Percentiles rank a stretch among this genome's conserved stretches.
Conservation (phyloP, 2,797 vertebrate genomes). For the Rhinichthys osculus region DNA sequence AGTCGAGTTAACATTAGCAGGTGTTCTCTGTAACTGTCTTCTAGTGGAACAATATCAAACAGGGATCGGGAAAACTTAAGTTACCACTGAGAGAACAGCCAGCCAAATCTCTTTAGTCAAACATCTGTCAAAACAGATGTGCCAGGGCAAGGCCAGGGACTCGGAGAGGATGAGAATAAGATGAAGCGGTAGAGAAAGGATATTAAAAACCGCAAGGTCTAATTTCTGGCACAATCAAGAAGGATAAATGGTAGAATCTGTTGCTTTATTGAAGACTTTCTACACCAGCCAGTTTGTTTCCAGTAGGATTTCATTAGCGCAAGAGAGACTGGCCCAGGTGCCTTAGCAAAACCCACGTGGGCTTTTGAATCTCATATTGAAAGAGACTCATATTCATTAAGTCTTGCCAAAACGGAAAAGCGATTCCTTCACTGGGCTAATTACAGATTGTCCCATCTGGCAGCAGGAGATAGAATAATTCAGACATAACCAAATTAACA, state of each 20-base stretch:
- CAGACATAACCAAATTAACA: conserved; percentile 61
- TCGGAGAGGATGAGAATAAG: conserved; percentile 12
- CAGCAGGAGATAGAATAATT: conserved; percentile 57
- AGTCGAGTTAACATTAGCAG: conserved; percentile 2
- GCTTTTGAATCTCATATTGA: conserved; percentile 43
- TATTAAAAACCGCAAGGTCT: conserved; percentile 37
- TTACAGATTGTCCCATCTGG: conserved; percentile 63
- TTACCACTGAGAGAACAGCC: conserved; percentile 16
- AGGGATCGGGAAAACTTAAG: conserved; percentile 6
- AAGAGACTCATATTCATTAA: conserved; percentile 55
- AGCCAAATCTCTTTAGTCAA: conserved; percentile 49
- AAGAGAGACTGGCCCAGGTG: conserved; percentile 43
- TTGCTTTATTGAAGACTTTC: conserved; percentile 49
- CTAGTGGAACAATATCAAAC: conserved; percentile 7
- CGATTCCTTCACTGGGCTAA: conserved; percentile 59
- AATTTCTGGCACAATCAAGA: conserved; percentile 43
- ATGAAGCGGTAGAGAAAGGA: conserved; percentile 1
- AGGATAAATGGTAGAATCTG: conserved; percentile 47
- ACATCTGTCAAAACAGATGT: conserved; percentile 57
- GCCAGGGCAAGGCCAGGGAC: conserved; percentile 8
- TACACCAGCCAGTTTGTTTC: conserved; percentile 38
- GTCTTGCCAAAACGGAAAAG: conserved; percentile 59
- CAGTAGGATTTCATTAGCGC: conserved; percentile 51
- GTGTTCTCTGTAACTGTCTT: conserved; percentile 8
- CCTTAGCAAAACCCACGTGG: conserved; percentile 37